Base-by-base conservation (phyloP, 1,140 invertebrate genomes). In the Zeugodacus cucurbitae region DNA sequence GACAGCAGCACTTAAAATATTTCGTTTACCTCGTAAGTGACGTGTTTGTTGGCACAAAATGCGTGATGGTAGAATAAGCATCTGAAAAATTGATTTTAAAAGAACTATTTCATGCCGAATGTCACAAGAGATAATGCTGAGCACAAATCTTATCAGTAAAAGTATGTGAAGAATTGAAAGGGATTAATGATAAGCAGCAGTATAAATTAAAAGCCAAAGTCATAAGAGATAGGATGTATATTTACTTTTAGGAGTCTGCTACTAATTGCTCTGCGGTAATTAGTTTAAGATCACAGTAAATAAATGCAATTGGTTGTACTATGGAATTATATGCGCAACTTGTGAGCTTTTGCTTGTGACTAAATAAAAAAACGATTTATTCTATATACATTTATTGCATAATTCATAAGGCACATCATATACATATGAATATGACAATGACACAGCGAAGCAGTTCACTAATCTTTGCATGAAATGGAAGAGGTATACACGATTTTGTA, bases 11-110 rank as follows among this genome's bases (percentile, higher is more conserved):
- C 57, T 48, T 32, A 59, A 41, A n/a, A 44, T 88, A 54, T 41
- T 58, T 90, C 87, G 5, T 89, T 58, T 89, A 64, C 26, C 88
- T 82, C n/a, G 44, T 57, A 8, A 62, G 1, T 82, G 41, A 20
- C 54, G 54, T 4, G 74, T 44, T 62, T 82, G 54, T 29, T 88
- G 67, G 57, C 64, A 88, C 58, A 88, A 70, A 20, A 86, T 29
- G 4, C 70, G 54, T 70, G 48, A 11, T 6, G 29, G 87, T 5
- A 88, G 67, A 88, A 67, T 67, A 14, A 82, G 26, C 74, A 82
- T 82, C 74, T 82, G 74, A 82, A 82, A 82, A 2, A 8, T 44
- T 22, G 70, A 78, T 41, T 29, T 67, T 29, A 57, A 34, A 59
- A 41, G 32, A 32, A 64, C 20, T n/a, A 10, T 54, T 86, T 32